Evolutionary conservation across 2,113 vertebrate genomes (phyloP), one percentile per base, ranked within the genome.

Genomic region (Burhinus bistriatus): DNA sequence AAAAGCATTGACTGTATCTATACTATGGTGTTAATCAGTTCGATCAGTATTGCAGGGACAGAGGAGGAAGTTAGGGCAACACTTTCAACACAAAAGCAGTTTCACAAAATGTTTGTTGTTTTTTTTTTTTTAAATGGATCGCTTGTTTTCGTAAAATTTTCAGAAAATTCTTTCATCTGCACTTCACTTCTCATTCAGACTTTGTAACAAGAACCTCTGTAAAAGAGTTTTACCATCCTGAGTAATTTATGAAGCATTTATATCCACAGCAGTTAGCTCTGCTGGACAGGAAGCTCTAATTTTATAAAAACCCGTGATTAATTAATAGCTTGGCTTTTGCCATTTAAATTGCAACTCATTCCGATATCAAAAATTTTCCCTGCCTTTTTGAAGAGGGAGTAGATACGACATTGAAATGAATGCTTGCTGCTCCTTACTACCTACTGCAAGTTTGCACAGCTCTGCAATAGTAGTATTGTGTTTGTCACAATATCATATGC

Each of bases 161-260:
- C 40, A 66, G 49, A 52, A 81, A 72, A 66, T 51, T 32, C 36
- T 32, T 51, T 49, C 2, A 3, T 36, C 57, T 81, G 40, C 14
- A 15, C 38, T 40, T 92, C 15, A 6, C 23, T 72, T 72, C 65
- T 22, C 42, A 42, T 49, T 32, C 49, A 69, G 52, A 52, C 57
- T 80, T 47, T 44, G 83, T 59, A 62, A 55, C 5, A 8, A 45
- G 85, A 79, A 51, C 72, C 3, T n/a, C 15, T 27, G 75, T 78
- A 77, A 83, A 51, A 71, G 14, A 95, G 87, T 95, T 97, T 96
- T 94, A 95, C 81, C 89, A 87, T 54, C 91, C 89, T 61, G 89
- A 89, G 93, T 95, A 87, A 97, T 91, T 94, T 85, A 89, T 73
- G 95, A 92, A 94, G 91, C 81, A 62, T 95, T 95, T 92, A 95